Evolutionary conservation across 92 coral and sea anemone genomes (phyloP), one percentile per base, ranked within the genome.

Genomic region (Pocillopora meandrina): DNA sequence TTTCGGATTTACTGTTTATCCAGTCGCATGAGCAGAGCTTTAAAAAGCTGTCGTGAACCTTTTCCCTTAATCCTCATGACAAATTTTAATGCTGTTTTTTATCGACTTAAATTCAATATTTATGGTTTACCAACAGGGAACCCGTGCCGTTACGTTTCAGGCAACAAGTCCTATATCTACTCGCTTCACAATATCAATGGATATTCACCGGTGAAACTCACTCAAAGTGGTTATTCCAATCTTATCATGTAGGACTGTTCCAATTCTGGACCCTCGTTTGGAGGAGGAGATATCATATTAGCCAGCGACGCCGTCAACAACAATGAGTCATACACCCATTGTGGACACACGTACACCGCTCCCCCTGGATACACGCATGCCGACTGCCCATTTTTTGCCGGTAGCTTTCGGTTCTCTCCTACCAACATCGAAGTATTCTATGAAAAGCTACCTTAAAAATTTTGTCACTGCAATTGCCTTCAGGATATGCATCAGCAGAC

Each of bases 261-360:
- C 19, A 60, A 61, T 14, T 65, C 72, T 56, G 91, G 93, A 21
- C 91, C 93, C 2, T 68, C 87, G 11, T 87, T 91, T 78, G 93
- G 93, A 1, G 91, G 87, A 0, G 85, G 72, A 19, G 93, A 91
- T 59, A 56, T 87, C 17, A 42, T 13, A 9, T 47, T 84, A 21
- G 14, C 77, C 6, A 68, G 80, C 67, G 10, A 65, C 10, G 90
- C 89, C n/a, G 23, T 74, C 17, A 18, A 62, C 64, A 87, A 61
- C 31, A 73, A 13, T 8, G 8, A 69, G 9, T 91, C 94, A 8
- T 80, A 34, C 56, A 74, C 89, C 4, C 7, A 76, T 0, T 73
- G 59, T 5, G 70, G 74, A 61, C 5, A n/a, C 68, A 62, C 81
- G 12, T 87, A 87, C 69, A 1, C 42, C 14, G 33, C 70, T 14